Conservation (phyloP, 1,140 invertebrate genomes). For the Littorina saxatilis region DNA sequence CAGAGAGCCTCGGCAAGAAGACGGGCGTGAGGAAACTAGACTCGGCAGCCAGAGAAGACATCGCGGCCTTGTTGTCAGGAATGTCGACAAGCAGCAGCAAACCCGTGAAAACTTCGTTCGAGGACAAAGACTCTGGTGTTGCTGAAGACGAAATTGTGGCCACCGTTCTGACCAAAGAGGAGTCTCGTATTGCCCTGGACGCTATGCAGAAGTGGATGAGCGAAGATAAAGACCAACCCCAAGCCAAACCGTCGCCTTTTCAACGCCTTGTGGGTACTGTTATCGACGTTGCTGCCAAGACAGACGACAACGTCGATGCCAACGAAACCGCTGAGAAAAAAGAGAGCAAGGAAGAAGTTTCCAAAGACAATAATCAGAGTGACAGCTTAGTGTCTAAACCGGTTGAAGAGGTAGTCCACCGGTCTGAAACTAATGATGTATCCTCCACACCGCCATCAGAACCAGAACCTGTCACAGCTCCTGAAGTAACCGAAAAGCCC, state of each 20-base stretch:
- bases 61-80: slow-evolving; percentile 23
- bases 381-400: too few species aligned
- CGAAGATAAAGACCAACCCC: neutral
- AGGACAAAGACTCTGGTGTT: neutral
- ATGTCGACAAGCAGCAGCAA: neutral
- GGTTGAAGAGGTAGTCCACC: too few species aligned
- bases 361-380: too few species aligned
- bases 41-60: slow-evolving; percentile 22
- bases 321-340: neutral
- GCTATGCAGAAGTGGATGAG: slow-evolving; percentile 25
- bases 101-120: neutral
- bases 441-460: neutral
- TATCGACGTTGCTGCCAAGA: neutral
- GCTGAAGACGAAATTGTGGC: slow-evolving; percentile 24
- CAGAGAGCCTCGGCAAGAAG: slow-evolving; percentile 9
- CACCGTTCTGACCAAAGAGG: slow-evolving; percentile 19
- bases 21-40: slow-evolving; percentile 8
- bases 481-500: too few species aligned
- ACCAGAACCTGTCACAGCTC: too few species aligned
- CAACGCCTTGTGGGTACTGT: slow-evolving; percentile 11
- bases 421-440: too few species aligned
- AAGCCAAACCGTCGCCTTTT: neutral
- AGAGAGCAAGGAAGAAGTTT: neutral
- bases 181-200: neutral
- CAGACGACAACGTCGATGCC: neutral